Evolutionary conservation across 2,888 invertebrate species (phyloP), one percentile per base, ranked within the genome.

Genomic region (Barypeithes pellucidus): DNA sequence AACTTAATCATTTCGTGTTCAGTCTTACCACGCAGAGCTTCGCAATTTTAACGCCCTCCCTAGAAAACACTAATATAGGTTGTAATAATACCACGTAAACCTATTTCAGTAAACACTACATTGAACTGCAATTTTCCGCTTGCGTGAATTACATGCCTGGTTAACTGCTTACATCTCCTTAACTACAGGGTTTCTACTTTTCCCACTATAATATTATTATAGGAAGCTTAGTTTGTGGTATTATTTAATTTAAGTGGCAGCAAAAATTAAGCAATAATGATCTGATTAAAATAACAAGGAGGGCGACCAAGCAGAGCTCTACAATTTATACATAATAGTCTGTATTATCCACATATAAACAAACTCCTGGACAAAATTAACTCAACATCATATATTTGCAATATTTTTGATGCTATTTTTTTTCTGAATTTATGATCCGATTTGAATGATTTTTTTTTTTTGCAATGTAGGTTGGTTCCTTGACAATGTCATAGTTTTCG

Each of bases 41-140:
- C 29, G 29, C 11, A 57, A 57, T 57, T 57, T 57, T 36, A 57
- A 33, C 54, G 54, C 33, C 39, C 33, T 24, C 3, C 14, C 4
- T 50, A 63, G 45, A 65, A 50, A 52, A 65, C 65, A 50, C 20
- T 65, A 65, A 65, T 65, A 65, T 65, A 52, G 50, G 47, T 65
- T 65, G 65, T 65, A 29, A 50, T 65, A 65, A 65, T 50, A 20
- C 50, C 47, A 7, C 14, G 14, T 65, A 65, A 65, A 50, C 52
- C 65, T 65, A 65, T 65, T 65, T 65, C 33, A 50, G 22, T 65
- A 65, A 65, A 39, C 65, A 39, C 50, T 50, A 65, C 47, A 45
- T 47, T 65, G 47, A 65, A 65, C 36, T 65, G 50, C 45, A 65
- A 47, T 65, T 65, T 65, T 36, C 50, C 39, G 65, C 50, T 65